Evolutionary conservation across 2,113 vertebrate species (phyloP).

Genomic region (Marcusenius ussheri): DNA sequence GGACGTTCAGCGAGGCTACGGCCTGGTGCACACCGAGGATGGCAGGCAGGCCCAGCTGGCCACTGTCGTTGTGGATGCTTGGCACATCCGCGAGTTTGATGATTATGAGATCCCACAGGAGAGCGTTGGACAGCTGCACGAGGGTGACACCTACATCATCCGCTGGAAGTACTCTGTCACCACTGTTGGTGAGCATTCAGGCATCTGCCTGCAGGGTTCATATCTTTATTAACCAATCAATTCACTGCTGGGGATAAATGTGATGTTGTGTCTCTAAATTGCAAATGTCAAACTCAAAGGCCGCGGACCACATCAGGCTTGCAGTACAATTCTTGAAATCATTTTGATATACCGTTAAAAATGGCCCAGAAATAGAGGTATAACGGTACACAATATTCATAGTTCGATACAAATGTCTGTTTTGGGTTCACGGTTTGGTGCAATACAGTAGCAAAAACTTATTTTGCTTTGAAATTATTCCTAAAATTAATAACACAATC

Average conservation of each 20-base stretch:
- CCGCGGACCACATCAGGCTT: neutral
- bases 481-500: neutral
- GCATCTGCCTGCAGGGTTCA: neutral
- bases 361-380: neutral
- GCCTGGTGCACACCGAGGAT: conserved; percentile 57
- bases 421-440: neutral
- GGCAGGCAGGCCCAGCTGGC: conserved; percentile 57
- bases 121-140: conserved; percentile 63
- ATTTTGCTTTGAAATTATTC: neutral
- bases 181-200: conserved; percentile 53
- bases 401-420: neutral
- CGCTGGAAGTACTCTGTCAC: conserved; percentile 69
- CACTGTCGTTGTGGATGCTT: conserved; percentile 55
- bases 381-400: neutral
- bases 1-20: conserved; percentile 62
- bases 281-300: neutral
- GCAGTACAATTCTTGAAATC: neutral
- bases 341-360: neutral
- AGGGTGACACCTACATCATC: conserved; percentile 65
- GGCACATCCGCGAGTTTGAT: conserved; percentile 66
- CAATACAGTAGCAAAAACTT: neutral
- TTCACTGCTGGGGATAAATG: neutral
- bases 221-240: neutral
- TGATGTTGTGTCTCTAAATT: neutral
- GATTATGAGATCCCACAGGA: conserved; percentile 54